Conservation (phyloP, 2,888 invertebrate genomes). For the Dexiosoma caninum region DNA sequence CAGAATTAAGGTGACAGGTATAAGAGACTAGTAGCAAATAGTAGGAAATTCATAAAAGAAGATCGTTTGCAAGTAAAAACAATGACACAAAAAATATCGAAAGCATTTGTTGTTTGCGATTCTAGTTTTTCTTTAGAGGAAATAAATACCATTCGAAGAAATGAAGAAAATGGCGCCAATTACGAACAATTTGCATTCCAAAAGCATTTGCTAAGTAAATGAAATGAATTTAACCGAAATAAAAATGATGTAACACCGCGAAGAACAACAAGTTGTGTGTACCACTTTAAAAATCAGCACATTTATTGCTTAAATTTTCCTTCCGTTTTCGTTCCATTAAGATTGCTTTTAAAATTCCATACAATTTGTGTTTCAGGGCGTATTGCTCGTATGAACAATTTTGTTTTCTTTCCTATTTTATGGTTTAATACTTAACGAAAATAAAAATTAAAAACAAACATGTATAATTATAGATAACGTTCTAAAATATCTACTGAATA, state of each 20-base stretch:
- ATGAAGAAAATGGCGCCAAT: constrained; percentile 4
- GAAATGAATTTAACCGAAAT: not conserved
- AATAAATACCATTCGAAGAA: not conserved
- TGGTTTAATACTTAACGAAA: not conserved
- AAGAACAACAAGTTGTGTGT: not conserved
- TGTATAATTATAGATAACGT: constrained; percentile 22
- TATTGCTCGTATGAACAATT: not conserved
- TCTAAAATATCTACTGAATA: not conserved
- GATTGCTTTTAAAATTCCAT: constrained; percentile 24
- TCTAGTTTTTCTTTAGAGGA: not conserved
- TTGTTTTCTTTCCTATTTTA: constrained; percentile 7
- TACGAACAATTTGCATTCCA: not conserved
- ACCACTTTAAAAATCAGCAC: constrained; percentile 11
- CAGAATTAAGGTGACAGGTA: constrained; percentile 8
- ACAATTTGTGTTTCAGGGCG: constrained; percentile 20
- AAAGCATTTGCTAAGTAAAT: not conserved
- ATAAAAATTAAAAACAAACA: not conserved
- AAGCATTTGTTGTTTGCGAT: not conserved
- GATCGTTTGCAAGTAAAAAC: not conserved
- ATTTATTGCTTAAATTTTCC: constrained; percentile 6
- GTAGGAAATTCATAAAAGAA: not conserved
- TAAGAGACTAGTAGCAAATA: constrained; percentile 1
- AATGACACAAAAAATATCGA: not conserved
- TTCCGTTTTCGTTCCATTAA: not conserved
- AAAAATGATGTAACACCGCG: constrained; percentile 20